phyloP scores from a whole-genome alignment of 2,113 vertebrate genomes.

The Oenanthe oenanthe region DNA sequence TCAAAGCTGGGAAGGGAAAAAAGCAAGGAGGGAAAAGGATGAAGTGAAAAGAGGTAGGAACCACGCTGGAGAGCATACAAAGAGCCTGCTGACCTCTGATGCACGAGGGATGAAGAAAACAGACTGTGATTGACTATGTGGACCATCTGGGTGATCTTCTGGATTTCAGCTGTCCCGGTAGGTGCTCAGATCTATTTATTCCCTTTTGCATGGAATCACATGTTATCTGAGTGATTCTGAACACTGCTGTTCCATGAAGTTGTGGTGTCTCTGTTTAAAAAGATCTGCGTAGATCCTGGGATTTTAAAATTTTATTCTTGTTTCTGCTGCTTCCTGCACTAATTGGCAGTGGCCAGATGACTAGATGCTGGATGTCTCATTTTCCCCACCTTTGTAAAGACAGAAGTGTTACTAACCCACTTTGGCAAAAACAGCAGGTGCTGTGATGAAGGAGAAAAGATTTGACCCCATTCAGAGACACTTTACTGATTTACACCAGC shows the following conservation, averaged over 20 bases:
- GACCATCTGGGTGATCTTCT: conserved; percentile 32
- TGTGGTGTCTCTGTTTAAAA: background rate
- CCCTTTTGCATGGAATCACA: background rate
- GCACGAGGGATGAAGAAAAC: background rate
- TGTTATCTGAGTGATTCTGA: background rate
- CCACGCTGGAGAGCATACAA: background rate
- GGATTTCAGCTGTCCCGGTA: conserved; percentile 43
- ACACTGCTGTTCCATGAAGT: background rate
- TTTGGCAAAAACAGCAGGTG: background rate
- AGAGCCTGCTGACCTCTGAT: background rate
- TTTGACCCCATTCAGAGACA: background rate
- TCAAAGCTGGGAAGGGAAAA: conserved; percentile 6
- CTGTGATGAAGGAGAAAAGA: background rate
- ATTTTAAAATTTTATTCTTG: background rate
- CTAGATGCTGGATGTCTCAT: background rate
- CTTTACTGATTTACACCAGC: background rate
- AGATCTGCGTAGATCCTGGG: background rate
- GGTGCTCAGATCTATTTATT: conserved; percentile 31
- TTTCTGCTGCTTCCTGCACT: background rate
- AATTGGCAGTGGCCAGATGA: background rate
- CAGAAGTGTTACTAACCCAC: background rate
- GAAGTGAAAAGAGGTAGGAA: conserved; percentile 21
- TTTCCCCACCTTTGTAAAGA: background rate
- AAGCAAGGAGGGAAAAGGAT: background rate
- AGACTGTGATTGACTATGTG: conserved; percentile 45